phyloP scores from a whole-genome alignment of 2,888 invertebrate species.

The Dendrolimus pini region DNA sequence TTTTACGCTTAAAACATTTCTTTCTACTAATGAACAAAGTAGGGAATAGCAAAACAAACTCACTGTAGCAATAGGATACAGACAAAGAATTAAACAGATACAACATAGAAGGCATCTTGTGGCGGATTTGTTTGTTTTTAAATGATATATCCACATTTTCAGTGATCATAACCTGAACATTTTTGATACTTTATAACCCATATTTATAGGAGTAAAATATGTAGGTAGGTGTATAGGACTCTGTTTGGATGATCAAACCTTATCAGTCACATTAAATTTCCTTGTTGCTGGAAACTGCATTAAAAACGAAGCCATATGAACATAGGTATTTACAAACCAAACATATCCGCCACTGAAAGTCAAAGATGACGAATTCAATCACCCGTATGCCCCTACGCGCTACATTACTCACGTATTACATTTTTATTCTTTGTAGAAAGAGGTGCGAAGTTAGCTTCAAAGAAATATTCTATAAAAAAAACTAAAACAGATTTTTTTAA shows the following conservation, averaged over 20 bases:
- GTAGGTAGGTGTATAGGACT: too few species aligned
- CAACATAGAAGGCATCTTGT: conserved; percentile 69
- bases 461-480: too few species aligned
- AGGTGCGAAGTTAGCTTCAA: too few species aligned
- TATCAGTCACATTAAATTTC: too few species aligned
- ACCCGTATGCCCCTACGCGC: conserved; percentile 40
- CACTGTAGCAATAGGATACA: conserved; percentile 71
- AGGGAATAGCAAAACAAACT: conserved; percentile 55
- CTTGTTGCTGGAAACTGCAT: too few species aligned
- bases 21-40: conserved; percentile 31
- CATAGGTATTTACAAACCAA: neutral
- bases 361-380: neutral
- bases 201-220: too few species aligned
- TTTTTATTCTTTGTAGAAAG: too few species aligned
- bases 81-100: conserved; percentile 57
- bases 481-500: too few species aligned
- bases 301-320: too few species aligned
- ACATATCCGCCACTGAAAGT: neutral
- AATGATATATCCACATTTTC: neutral
- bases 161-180: too few species aligned
- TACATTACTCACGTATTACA: conserved; percentile 18
- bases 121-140: conserved; percentile 24
- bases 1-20: conserved; percentile 8
- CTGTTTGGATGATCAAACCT: too few species aligned
- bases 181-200: too few species aligned